phyloP scores from a whole-genome alignment of 2,113 vertebrate genomes.

The Tragelaphus scriptus region DNA sequence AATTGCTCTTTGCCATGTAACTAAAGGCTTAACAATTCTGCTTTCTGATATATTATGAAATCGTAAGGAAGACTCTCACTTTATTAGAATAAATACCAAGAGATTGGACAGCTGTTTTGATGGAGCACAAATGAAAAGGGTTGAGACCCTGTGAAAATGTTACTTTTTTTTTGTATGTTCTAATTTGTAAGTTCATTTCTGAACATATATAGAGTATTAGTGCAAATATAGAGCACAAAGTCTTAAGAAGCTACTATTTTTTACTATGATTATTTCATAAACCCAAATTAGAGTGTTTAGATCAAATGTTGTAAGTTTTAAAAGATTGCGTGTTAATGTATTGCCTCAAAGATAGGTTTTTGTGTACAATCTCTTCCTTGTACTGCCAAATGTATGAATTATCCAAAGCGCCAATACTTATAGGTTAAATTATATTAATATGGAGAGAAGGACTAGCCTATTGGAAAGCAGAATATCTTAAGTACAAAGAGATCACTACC shows the following conservation, averaged over 20 bases:
- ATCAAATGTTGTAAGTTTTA: neutral
- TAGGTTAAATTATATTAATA: neutral
- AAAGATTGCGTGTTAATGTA: neutral
- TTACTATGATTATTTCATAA: neutral
- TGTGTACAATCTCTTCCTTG: neutral
- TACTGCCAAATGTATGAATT: neutral
- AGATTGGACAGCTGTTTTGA: neutral
- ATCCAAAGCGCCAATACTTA: neutral
- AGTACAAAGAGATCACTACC: conserved; percentile 22
- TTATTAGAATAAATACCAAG: neutral
- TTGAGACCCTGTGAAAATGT: neutral
- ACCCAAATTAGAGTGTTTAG: neutral
- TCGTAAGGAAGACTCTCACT: neutral
- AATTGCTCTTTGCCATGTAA: neutral
- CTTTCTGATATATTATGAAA: neutral
- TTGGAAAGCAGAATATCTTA: neutral
- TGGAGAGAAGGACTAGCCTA: neutral
- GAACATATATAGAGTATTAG: neutral
- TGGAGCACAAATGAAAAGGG: neutral
- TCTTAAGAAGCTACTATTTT: neutral
- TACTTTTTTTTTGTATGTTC: neutral
- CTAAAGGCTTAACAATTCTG: neutral
- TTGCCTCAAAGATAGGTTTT: neutral
- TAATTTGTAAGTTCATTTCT: neutral
- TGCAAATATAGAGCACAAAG: neutral